phyloP scores from a whole-genome alignment of 2,888 invertebrate genomes.

The Empis stercorea region DNA sequence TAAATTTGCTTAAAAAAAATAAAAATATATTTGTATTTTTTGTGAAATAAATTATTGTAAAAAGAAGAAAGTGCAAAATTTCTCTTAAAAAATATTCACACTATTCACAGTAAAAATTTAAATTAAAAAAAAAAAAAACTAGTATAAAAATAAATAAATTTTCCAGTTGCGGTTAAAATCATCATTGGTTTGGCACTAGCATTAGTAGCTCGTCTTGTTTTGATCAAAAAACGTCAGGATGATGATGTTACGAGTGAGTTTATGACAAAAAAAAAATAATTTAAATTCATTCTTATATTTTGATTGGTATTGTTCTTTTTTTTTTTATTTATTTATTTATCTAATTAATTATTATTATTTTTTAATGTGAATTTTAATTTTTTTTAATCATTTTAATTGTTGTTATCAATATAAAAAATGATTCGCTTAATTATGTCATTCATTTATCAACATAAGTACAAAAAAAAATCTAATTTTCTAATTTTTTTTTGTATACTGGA shows the following conservation, averaged over 20 bases:
- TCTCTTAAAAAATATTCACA: background rate
- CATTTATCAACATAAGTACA: too few species aligned
- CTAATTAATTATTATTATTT: background rate
- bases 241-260: slow-evolving; percentile 42
- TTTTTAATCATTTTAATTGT: background rate
- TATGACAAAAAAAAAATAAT: slow-evolving; percentile 10
- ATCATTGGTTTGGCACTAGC: slow-evolving; percentile 73
- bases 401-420: too few species aligned
- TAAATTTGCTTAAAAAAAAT: too few species aligned
- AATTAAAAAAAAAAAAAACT: background rate
- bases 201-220: slow-evolving; percentile 72
- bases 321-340: background rate
- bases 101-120: background rate
- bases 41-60: too few species aligned
- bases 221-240: slow-evolving; percentile 50
- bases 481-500: too few species aligned
- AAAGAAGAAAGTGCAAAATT: background rate
- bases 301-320: slow-evolving; percentile 2
- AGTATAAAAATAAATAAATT: slow-evolving; percentile 28
- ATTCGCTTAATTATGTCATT: background rate
- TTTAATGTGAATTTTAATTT: background rate
- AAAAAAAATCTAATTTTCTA: too few species aligned
- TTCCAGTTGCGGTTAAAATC: slow-evolving; percentile 80
- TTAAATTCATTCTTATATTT: slow-evolving; percentile 1
- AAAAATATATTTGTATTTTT: background rate